Conservation (phyloP, 2,888 invertebrate species). For the Polydrusus tereticollis region DNA sequence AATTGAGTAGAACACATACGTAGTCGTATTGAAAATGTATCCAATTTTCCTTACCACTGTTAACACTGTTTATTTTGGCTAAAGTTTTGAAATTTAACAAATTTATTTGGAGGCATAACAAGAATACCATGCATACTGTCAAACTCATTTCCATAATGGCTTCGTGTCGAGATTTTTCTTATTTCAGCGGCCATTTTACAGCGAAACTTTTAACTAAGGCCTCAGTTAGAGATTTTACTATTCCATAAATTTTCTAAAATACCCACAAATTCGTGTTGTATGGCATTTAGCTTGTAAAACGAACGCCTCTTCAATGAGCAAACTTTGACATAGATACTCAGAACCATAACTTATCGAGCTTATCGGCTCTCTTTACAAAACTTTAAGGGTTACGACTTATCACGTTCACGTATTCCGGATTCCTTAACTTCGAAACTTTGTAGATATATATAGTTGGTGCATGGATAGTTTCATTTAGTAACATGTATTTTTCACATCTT, state of each 20-base stretch:
- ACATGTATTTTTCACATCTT: not conserved
- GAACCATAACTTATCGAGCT: constrained; percentile 43
- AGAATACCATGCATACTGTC: not conserved
- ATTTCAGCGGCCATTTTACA: not conserved
- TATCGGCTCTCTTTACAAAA: constrained; percentile 43
- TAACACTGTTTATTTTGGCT: too few relatives aligned
- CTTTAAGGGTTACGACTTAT: constrained; percentile 40
- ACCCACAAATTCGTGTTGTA: constrained; percentile 20
- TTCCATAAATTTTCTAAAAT: constrained; percentile 14
- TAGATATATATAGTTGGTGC: constrained; percentile 11
- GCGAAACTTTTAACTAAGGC: not conserved
- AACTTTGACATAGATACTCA: constrained; percentile 39
- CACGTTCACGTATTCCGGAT: constrained; percentile 36
- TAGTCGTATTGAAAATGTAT: too few relatives aligned
- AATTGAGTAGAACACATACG: too few relatives aligned
- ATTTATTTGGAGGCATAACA: not conserved
- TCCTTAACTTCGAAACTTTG: constrained; percentile 15
- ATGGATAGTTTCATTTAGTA: constrained; percentile 10
- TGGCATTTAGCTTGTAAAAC: constrained; percentile 18
- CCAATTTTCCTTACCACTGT: too few relatives aligned
- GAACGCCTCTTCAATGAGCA: constrained; percentile 32
- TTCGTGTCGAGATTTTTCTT: not conserved
- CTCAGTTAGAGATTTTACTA: constrained; percentile 5
- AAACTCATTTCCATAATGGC: not conserved
- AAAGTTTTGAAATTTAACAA: too few relatives aligned